Conservation (phyloP, 2,113 vertebrate species). For the Cathartes aura region DNA sequence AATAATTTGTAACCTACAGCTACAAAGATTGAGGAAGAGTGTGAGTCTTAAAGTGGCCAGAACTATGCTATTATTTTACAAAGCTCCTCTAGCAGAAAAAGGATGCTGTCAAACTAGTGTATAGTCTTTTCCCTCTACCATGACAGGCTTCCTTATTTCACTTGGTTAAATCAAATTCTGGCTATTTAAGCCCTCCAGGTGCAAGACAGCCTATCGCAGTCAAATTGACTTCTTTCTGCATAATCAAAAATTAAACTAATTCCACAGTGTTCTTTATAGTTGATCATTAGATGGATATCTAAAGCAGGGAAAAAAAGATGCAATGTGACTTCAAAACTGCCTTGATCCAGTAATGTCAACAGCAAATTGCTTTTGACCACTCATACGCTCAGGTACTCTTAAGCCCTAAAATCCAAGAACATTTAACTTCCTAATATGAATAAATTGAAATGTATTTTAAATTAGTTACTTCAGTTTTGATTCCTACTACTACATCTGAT, state of each 20-base stretch:
- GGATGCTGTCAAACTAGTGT: not conserved
- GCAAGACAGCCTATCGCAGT: not conserved
- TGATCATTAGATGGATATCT: not conserved
- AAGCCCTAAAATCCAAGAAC: not conserved
- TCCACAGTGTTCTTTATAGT: not conserved
- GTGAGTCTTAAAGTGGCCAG: not conserved
- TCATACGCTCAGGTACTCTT: not conserved
- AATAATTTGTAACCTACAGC: not conserved
- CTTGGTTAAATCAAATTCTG: not conserved
- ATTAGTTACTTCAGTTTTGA: not conserved
- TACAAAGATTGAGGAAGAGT: not conserved
- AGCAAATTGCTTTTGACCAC: not conserved
- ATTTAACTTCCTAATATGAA: not conserved
- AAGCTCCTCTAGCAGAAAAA: not conserved
- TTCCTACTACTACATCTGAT: not conserved
- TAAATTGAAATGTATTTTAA: not conserved
- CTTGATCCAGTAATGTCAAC: not conserved
- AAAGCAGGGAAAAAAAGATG: not conserved
- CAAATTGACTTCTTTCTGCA: not conserved
- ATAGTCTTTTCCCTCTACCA: not conserved
- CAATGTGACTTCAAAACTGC: not conserved
- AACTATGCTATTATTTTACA: not conserved
- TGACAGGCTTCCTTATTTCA: not conserved
- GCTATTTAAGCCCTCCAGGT: not conserved
- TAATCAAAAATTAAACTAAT: slow-evolving; percentile 30